Evolutionary conservation across 2,888 invertebrate species (phyloP).

Genomic region (Pheosia tremula): DNA sequence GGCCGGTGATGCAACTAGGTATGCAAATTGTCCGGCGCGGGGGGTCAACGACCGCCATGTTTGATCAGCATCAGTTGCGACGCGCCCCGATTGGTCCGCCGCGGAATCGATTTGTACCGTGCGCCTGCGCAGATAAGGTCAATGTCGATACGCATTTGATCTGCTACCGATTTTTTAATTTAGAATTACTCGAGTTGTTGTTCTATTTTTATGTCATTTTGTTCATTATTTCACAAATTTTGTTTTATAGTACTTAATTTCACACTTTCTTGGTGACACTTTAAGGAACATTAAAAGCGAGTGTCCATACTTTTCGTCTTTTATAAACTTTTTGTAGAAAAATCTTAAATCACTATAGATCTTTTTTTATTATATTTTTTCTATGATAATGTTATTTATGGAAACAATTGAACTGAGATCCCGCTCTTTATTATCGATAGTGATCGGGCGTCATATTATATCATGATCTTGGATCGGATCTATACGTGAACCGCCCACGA

Average conservation of each 20-base stretch:
- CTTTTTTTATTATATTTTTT: background rate
- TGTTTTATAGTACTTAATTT: slow-evolving; percentile 4
- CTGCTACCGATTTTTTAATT: slow-evolving; percentile 67
- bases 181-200: slow-evolving; percentile 35
- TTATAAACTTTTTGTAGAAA: background rate
- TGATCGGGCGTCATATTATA: slow-evolving; percentile 60
- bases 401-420: slow-evolving; percentile 22
- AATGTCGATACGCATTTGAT: slow-evolving; percentile 77
- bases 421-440: slow-evolving; percentile 46
- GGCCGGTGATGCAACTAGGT: slow-evolving; percentile 75
- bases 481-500: slow-evolving; percentile 55
- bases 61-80: slow-evolving; percentile 65
- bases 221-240: slow-evolving; percentile 15
- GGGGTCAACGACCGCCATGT: slow-evolving; percentile 72
- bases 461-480: slow-evolving; percentile 62
- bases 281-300: slow-evolving; percentile 3
- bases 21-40: slow-evolving; percentile 75
- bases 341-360: background rate
- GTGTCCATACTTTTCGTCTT: background rate
- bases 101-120: slow-evolving; percentile 77
- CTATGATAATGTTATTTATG: slow-evolving; percentile 2
- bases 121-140: slow-evolving; percentile 74
- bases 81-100: slow-evolving; percentile 68
- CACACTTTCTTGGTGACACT: slow-evolving; percentile 6
- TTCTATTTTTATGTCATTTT: slow-evolving; percentile 19